Evolutionary conservation across 2,888 invertebrate species (phyloP), one percentile per base, ranked within the genome.

Genomic region (Xylocampa areola): DNA sequence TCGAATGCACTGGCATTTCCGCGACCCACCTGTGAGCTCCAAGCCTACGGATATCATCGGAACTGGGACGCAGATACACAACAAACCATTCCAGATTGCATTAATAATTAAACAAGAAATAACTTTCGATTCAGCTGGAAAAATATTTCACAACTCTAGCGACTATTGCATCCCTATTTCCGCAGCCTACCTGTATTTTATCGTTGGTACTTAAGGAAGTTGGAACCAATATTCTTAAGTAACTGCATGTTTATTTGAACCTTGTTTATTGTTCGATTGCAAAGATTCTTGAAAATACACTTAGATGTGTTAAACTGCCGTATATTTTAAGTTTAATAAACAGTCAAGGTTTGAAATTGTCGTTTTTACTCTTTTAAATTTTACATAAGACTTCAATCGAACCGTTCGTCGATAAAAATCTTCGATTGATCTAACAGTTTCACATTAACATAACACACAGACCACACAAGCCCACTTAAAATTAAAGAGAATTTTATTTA

Each of bases 1-100:
- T 32, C 73, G 64, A 71, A 74, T 71, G 79, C 76, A 74, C 66
- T 54, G 78, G 75, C 68, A 77, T 81, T 80, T 83, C 80, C 79
- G 79, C 78, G 66, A 73, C 76, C 77, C 77, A 82, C 82, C 80
- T 83, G 83, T 30, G 51, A 37, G 52, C 44, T 37, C 32, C 39
- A 33, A 48, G 55, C 43, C 30, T 29, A 49, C 39, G 39, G 35
- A 19, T 51, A n/a, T 39, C 47, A 35, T 17, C 50, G 11, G 33
- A 79, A 73, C 45, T 75, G 44, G 77, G 62, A 60, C 72, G 55
- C 73, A 64, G 59, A 73, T 65, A 52, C 51, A 63, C 45, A 33
- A 44, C 44, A 33, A 44, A 6, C 49, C 32, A 49, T 47, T 29
- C 35, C 19, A 32, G 43, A 57, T 58, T 71, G 39, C 39, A 41